Evolutionary conservation across 53 echinoderm and acorn worm species (phyloP).

Genomic region (Actinopyga echinites): DNA sequence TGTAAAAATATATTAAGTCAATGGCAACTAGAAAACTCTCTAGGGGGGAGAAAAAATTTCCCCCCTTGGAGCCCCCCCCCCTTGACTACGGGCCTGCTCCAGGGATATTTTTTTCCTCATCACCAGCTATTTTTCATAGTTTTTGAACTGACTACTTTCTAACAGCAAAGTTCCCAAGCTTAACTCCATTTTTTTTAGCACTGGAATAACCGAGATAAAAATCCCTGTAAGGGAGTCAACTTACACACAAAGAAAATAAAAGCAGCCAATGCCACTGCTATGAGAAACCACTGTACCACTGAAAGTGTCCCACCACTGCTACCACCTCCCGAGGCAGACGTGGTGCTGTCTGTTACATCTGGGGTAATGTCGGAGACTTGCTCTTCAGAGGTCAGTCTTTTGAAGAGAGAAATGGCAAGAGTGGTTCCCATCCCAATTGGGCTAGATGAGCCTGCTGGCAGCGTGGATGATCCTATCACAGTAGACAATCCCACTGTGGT

Average conservation of each 20-base stretch:
- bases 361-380: neutral
- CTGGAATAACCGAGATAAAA: neutral
- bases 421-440: neutral
- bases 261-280: conserved; percentile 45
- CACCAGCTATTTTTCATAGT: too few relatives aligned
- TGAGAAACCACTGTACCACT: conserved; percentile 55
- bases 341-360: neutral
- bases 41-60: too few relatives aligned
- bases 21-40: too few relatives aligned
- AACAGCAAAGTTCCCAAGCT: too few relatives aligned
- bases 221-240: too few relatives aligned
- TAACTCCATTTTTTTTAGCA: neutral
- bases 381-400: neutral
- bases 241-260: conserved; percentile 17
- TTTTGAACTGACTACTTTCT: too few relatives aligned
- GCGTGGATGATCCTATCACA: neutral
- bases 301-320: conserved; percentile 28
- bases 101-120: too few relatives aligned
- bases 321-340: too few relatives aligned
- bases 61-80: too few relatives aligned
- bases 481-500: neutral
- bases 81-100: too few relatives aligned
- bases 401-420: neutral
- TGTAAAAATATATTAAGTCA: too few relatives aligned
- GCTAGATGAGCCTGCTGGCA: neutral